Percentiles rank a stretch among this genome's conserved stretches.
These are phyloP conservation scores for Tyrophagus putrescentiae DNA, from an alignment of 1,140 invertebrate genomes.

Conservation along the genomic window DNA sequence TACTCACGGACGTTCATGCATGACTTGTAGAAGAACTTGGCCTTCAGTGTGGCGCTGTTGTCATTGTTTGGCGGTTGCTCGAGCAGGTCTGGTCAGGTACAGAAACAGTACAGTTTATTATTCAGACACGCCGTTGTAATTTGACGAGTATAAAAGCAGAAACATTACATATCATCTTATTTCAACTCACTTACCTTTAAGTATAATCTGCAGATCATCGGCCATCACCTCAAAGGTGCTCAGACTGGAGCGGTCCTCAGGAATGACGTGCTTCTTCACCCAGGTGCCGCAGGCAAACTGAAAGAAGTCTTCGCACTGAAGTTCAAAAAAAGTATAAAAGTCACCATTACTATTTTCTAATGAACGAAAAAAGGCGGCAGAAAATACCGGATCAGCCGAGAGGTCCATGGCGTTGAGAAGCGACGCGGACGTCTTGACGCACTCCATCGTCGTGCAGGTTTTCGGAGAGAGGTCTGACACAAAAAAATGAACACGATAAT, in stretches of 20 bases:
- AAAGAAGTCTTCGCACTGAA: slow-evolving; percentile 77
- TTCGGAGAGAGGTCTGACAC: not conserved
- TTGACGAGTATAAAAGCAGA: not conserved
- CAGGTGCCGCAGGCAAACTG: slow-evolving; percentile 75
- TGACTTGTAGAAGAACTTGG: slow-evolving; percentile 60
- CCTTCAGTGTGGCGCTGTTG: slow-evolving; percentile 34
- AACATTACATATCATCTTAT: not conserved
- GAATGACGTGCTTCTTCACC: slow-evolving; percentile 74
- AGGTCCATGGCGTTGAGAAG: slow-evolving; percentile 68
- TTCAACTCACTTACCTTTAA: slow-evolving; percentile 52
- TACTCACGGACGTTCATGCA: slow-evolving; percentile 49
- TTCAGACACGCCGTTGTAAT: not conserved
- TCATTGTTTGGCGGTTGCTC: slow-evolving; percentile 32
- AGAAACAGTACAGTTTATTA: not conserved
- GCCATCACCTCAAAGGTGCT: slow-evolving; percentile 75
- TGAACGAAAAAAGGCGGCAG: too few species aligned
- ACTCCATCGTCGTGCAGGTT: slow-evolving; percentile 51
- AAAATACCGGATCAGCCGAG: slow-evolving; percentile 54
- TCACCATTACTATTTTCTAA: too few species aligned
- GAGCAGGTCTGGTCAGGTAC: slow-evolving; percentile 33
- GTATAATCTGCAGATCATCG: slow-evolving; percentile 65
- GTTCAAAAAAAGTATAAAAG: too few species aligned
- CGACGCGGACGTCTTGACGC: slow-evolving; percentile 55
- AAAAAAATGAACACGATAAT: not conserved
- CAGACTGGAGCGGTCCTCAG: slow-evolving; percentile 68